Conservation (phyloP, 2,888 invertebrate species). For the Nemotelus nigrinus region DNA sequence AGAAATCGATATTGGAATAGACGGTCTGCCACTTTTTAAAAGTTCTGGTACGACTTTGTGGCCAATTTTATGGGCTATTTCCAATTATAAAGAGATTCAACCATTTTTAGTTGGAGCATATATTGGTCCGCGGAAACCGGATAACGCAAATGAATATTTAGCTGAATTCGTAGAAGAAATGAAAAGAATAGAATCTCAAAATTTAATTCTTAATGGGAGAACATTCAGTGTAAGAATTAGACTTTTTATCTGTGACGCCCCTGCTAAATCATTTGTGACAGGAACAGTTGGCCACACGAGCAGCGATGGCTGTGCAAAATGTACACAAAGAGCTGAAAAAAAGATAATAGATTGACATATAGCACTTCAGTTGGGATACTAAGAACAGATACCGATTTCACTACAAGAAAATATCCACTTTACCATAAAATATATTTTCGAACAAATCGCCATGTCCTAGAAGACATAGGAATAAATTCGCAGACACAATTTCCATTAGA, state of each 20-base stretch:
- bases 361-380: slow-evolving; percentile 20
- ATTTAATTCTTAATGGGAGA: too few relatives aligned
- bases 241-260: slow-evolving; percentile 23
- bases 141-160: too few relatives aligned
- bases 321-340: slow-evolving; percentile 40
- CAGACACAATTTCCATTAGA: slow-evolving; percentile 46
- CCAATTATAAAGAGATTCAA: too few relatives aligned
- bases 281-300: slow-evolving; percentile 45
- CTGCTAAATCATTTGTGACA: slow-evolving; percentile 21
- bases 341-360: slow-evolving; percentile 39
- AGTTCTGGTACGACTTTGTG: too few relatives aligned
- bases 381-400: slow-evolving; percentile 42
- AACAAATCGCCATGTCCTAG: slow-evolving; percentile 13
- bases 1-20: too few relatives aligned
- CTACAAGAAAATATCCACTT: slow-evolving; percentile 26
- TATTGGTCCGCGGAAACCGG: too few relatives aligned
- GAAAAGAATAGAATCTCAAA: too few relatives aligned
- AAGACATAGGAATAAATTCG: slow-evolving; percentile 35
- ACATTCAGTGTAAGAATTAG: not conserved
- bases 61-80: too few relatives aligned
- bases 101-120: too few relatives aligned
- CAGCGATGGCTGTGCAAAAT: slow-evolving; percentile 45
- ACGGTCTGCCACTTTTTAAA: too few relatives aligned
- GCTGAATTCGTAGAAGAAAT: too few relatives aligned
- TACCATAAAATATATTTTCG: slow-evolving; percentile 43